Evolutionary conservation across 2,113 vertebrate genomes (phyloP), one percentile per base, ranked within the genome.

Genomic region (Leptobrachium leishanense): DNA sequence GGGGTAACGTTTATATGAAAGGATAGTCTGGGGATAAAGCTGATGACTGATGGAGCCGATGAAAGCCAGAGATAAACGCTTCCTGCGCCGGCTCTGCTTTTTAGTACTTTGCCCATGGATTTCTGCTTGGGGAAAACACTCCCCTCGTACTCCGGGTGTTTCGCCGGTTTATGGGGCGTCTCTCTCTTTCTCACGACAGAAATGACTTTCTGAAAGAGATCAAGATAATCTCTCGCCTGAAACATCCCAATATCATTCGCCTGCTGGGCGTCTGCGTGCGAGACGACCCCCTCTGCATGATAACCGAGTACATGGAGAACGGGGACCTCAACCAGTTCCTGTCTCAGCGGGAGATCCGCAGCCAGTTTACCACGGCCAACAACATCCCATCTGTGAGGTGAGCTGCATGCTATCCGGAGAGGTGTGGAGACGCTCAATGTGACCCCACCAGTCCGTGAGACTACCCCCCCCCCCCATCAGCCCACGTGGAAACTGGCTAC

Each of bases 131-230:
- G n/a, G n/a, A n/a, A n/a, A n/a, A n/a, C n/a, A n/a, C n/a, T n/a
- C n/a, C n/a, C n/a, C n/a, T n/a, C n/a, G n/a, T n/a, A n/a, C n/a
- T n/a, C n/a, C n/a, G n/a, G n/a, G n/a, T n/a, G n/a, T 57, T 57
- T 3, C 13, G 10, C 13, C 13, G 55, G 10, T 59, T 59, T 59
- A 59, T 2, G 11, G 13, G 13, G 3, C 11, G 1, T 15, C 55
- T 59, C 41, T 68, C 66, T 13, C 4, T 13, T 7, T 39, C 13
- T 43, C n/a, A n/a, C n/a, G n/a, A n/a, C 55, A 95, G 94, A 83
- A 94, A 94, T 13, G 93, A 95, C 87, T 95, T 95, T 85, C 86
- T 95, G 83, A 95, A 95, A 85, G 94, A 95, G 81, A 94, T 95
- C 65, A 95, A 95, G 89, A 94, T 95, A 85, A 95, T 95, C 93